Base-by-base conservation (phyloP, 2,113 vertebrate genomes). In the Triplophysa rosa region DNA sequence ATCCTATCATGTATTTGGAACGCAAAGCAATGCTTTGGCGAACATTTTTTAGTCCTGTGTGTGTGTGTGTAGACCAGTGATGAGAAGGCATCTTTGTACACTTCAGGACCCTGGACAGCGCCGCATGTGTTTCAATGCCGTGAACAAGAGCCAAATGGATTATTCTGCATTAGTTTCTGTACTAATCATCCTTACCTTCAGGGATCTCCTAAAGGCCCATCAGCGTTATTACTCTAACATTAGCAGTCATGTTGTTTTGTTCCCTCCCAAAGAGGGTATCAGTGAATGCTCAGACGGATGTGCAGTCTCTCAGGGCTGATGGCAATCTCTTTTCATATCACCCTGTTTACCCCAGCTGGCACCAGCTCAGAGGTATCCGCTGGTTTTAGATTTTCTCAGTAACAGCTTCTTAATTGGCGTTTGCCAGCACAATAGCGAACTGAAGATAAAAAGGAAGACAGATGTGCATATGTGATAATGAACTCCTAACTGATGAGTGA, bases 391-490 rank as follows among this genome's bases (percentile, higher is more conserved):
- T 62, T 69, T 77, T 66, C 62, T 64, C 77, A 69, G 65, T 56
- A 68, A 65, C 62, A 73, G 74, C 12, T 64, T 72, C 54, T 67
- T 80, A 80, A 84, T 73, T 81, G 74, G n/a, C 13, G 67, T 63
- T 81, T 73, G 67, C 82, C 70, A 77, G 72, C 26, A 77, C 75
- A 73, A 78, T 64, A 64, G 29, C 63, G 74, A 64, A 74, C 17
- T 26, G 82, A 33, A 74, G 81, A 81, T 67, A 78, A 84, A 78
- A 64, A 64, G 56, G 12, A 37, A 81, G 83, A 81, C 83, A 78
- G 83, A 84, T 76, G 80, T 61, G 73, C 56, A 21, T 63, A 40
- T 83, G 75, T 67, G 78, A 81, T 77, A 82, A 84, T 86, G 80
- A 84, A 84, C 83, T 84, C 67, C 49, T 77, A 65, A 47, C 56